Conservation (phyloP, 2,888 invertebrate species). For the Trichopoda pennipes region DNA sequence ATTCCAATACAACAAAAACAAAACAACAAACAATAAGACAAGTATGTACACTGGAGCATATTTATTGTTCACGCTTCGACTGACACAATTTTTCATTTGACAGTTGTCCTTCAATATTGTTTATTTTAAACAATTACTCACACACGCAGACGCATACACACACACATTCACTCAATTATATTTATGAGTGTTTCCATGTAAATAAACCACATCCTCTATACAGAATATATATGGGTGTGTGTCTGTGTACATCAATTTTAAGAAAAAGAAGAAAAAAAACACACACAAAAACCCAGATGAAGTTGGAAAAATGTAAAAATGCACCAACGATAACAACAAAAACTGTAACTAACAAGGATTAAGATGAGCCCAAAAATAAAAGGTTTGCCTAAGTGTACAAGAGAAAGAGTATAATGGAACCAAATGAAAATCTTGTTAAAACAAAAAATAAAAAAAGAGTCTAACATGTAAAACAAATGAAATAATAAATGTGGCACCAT, state of each 20-base stretch:
- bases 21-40: conserved; percentile 24
- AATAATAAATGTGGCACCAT: conserved; percentile 67
- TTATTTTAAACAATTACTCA: conserved; percentile 42
- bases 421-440: conserved; percentile 47
- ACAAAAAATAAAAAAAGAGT: conserved; percentile 14
- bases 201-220: conserved; percentile 35
- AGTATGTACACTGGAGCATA: conserved; percentile 34
- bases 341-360: conserved; percentile 61
- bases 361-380: conserved; percentile 15
- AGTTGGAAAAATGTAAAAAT: conserved; percentile 15
- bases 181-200: conserved; percentile 1
- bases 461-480: conserved; percentile 64
- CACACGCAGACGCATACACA: not conserved
- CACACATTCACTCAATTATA: conserved; percentile 9
- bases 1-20: conserved; percentile 19
- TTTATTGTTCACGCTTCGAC: conserved; percentile 64
- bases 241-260: conserved; percentile 35
- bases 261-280: conserved; percentile 30
- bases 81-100: conserved; percentile 69
- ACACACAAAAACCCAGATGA: conserved; percentile 5
- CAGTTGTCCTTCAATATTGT: conserved; percentile 70
- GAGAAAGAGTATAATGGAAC: conserved; percentile 9
- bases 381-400: not conserved
- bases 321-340: conserved; percentile 68
- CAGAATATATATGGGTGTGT: not conserved